Base-by-base conservation (phyloP, 2,888 invertebrate species). In the Tenthredo livida region DNA sequence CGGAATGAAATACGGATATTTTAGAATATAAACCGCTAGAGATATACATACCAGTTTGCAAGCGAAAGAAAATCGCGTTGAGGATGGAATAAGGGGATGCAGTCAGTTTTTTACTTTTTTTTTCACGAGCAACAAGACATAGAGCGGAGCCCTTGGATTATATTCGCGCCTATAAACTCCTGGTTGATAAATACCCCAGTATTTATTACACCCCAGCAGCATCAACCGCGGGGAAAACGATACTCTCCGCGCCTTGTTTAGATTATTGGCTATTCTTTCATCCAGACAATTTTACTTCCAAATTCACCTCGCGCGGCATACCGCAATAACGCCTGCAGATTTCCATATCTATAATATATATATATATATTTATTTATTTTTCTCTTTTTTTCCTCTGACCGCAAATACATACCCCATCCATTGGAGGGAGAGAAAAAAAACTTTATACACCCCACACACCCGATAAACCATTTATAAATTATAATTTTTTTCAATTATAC, bases 1-100 rank as follows among this genome's bases (percentile, higher is more conserved):
- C 29, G 83, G 86, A 86, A 87, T 89, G 89, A 89, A 89, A 88
- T 86, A 86, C 65, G 87, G 87, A 87, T 84, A 88, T 87, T 88
- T 87, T 86, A 84, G 85, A 84, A 87, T 85, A 88, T 88, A 88
- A 88, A 87, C 80, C 87, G 75, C 82, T 72, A 4, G 78, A 84
- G 50, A 54, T 61, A 40, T 58, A 77, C 54, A 17, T 77, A 77
- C 77, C 37, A 61, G 58, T 58, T 80, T 61, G 33, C 21, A 80
- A 61, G 61, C 80, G 80, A 40, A 80, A 80, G 58, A 80, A 80
- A 58, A 61, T 80, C 58, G 40, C 80, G 80, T 40, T 40, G 40
- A 80, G 58, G 12, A 67, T 33, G 67, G 37, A 25, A 54, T 25
- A 43, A 29, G 21, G 78, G 43, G 43, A 21, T 54, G 47, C 75